These are phyloP conservation scores for Acanthosepion pharaonis DNA, from an alignment of 2,888 invertebrate species.

Conservation along the genomic window DNA sequence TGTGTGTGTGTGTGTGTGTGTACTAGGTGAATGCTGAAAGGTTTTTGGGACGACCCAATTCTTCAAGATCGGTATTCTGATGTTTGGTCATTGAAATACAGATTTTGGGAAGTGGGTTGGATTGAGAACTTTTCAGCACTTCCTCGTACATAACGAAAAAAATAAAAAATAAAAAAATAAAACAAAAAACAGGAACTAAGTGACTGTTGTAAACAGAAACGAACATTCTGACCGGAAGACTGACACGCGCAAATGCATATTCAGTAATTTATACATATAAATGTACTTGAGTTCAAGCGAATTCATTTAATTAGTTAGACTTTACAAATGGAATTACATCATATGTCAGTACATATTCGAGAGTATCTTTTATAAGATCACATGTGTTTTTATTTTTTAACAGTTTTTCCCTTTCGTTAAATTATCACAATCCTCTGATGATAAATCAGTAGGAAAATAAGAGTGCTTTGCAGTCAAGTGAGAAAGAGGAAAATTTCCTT, in stretches of 20 bases:
- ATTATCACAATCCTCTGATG: constrained; percentile 2
- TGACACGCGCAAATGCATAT: neutral
- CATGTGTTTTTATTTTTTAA: neutral
- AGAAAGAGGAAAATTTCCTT: neutral
- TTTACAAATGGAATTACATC: constrained; percentile 3
- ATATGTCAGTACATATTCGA: neutral
- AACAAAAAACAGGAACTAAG: too few relatives aligned
- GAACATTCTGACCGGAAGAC: neutral
- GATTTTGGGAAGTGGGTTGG: too few relatives aligned
- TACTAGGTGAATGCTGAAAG: too few relatives aligned
- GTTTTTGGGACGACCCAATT: too few relatives aligned
- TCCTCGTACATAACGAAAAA: too few relatives aligned
- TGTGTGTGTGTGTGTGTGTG: neutral
- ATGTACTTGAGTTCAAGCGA: neutral
- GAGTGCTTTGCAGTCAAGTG: neutral
- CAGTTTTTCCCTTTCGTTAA: neutral
- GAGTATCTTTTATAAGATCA: neutral
- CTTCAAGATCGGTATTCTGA: too few relatives aligned
- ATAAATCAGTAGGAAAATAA: neutral
- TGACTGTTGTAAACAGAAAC: neutral
- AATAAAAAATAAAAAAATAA: too few relatives aligned
- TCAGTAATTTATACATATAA: neutral
- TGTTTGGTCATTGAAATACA: too few relatives aligned
- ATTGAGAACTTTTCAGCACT: too few relatives aligned
- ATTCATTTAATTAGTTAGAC: neutral